phyloP scores from a whole-genome alignment of 1,140 invertebrate genomes.

The Ptiloglossa arizonensis region DNA sequence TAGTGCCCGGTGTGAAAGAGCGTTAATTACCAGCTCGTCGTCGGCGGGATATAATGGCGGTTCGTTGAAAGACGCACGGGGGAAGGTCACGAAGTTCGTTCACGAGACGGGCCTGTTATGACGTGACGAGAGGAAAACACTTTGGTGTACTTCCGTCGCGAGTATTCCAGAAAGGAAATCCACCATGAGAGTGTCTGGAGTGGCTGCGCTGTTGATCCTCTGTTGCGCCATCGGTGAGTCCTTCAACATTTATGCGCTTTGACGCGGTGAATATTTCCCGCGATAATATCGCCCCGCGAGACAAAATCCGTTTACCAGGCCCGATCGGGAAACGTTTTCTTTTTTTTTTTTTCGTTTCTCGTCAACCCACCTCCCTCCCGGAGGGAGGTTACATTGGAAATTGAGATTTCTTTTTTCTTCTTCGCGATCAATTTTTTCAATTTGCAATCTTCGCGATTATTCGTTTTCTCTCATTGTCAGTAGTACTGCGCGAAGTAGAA shows the following conservation, averaged over 20 bases:
- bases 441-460: too few species aligned
- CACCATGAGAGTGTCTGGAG: conserved; percentile 68
- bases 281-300: too few species aligned
- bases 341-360: too few species aligned
- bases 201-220: conserved; percentile 68
- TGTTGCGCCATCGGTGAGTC: conserved; percentile 74
- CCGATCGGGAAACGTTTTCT: too few species aligned
- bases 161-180: conserved; percentile 43
- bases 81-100: conserved; percentile 22
- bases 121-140: conserved; percentile 57
- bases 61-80: conserved; percentile 65
- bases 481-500: too few species aligned
- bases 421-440: too few species aligned
- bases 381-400: too few species aligned
- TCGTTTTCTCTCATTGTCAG: too few species aligned
- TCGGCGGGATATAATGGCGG: conserved; percentile 67
- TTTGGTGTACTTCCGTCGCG: conserved; percentile 39
- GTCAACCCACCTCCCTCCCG: too few species aligned
- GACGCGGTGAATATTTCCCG: background rate
- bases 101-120: conserved; percentile 51
- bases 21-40: conserved; percentile 67
- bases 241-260: conserved; percentile 8
- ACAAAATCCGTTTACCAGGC: too few species aligned
- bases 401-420: too few species aligned
- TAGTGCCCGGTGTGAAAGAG: conserved; percentile 50